Percentiles rank a stretch among this genome's conserved stretches.
phyloP scores from a whole-genome alignment of 2,888 invertebrate species.

The Myopa tessellatipennis region DNA sequence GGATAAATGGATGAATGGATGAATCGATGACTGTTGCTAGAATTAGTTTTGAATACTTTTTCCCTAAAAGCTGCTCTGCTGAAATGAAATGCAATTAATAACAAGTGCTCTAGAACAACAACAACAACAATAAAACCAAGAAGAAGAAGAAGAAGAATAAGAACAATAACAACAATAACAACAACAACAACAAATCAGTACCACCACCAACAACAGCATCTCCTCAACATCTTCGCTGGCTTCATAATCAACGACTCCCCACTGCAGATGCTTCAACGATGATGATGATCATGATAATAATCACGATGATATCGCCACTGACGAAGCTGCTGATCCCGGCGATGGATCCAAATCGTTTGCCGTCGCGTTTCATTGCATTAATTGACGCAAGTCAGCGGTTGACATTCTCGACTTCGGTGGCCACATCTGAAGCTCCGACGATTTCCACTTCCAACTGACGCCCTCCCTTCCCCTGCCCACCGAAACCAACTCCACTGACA shows the following conservation, averaged over 20 bases:
- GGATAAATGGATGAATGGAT: neutral
- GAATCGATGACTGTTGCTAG: no score
- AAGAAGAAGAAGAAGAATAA: neutral
- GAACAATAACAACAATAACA: neutral
- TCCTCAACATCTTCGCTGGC: no score
- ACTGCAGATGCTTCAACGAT: neutral
- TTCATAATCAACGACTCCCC: neutral
- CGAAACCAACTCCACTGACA: neutral
- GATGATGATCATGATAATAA: neutral
- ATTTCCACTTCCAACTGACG: no score
- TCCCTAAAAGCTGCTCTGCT: no score
- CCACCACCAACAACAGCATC: no score
- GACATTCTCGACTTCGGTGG: constrained; percentile 24
- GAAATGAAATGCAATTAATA: no score
- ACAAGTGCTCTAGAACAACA: no score
- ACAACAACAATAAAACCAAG: neutral
- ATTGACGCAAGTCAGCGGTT: neutral
- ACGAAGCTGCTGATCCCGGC: neutral
- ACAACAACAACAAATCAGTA: no score
- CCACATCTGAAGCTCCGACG: neutral
- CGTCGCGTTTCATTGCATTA: constrained; percentile 15
- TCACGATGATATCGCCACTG: neutral
- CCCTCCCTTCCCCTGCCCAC: neutral
- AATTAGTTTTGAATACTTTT: no score
- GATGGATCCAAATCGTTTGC: neutral